Base-by-base conservation (phyloP, 2,888 invertebrate species). In the Neocrepidodera transversa region DNA sequence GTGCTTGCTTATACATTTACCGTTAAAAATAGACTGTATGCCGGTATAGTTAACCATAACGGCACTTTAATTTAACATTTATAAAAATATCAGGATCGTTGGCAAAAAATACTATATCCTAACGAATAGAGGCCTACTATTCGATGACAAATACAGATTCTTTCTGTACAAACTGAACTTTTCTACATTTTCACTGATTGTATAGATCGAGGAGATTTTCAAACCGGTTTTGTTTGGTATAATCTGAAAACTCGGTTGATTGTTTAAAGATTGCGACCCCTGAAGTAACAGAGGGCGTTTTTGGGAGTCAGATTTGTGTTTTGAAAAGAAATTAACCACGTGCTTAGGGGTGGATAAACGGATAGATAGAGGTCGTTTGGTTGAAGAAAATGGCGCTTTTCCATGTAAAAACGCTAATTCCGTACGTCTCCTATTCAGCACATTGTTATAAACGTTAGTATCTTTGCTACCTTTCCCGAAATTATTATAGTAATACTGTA, bases 341-440 rank as follows among this genome's bases (percentile, higher is more conserved):
- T 78, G 78, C 62, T 80, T 79, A 1, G 80, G 80, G 7, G 80
- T 79, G 8, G 80, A 76, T 20, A 80, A 69, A 61, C 79, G 71
- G 48, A 82, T 77, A 8, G 81, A 80, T 23, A 82, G 72, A 16
- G 82, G 82, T 17, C 82, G 76, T 60, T 80, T 79, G 17, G 83
- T 83, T 5, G 85, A 83, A 16, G 84, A 80, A 64, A 85, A 80
- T 1, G 79, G 86, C 73, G 81, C 79, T 79, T 85, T 82, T 74
- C 81, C 74, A 36, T 76, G 73, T 11, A 76, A 68, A 47, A 76
- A 75, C 2, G 74, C 74, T 55, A 76, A 60, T 57, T 76, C 75
- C 51, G 72, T 76, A 52, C 69, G 69, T 13, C 74, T 65, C 45
- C 73, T 63, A 26, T 73, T 72, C 64, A 79, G 68, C 20, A 76